These are phyloP conservation scores for Yponomeuta evonymella DNA, from an alignment of 2,888 invertebrate species.

Conservation along the genomic window DNA sequence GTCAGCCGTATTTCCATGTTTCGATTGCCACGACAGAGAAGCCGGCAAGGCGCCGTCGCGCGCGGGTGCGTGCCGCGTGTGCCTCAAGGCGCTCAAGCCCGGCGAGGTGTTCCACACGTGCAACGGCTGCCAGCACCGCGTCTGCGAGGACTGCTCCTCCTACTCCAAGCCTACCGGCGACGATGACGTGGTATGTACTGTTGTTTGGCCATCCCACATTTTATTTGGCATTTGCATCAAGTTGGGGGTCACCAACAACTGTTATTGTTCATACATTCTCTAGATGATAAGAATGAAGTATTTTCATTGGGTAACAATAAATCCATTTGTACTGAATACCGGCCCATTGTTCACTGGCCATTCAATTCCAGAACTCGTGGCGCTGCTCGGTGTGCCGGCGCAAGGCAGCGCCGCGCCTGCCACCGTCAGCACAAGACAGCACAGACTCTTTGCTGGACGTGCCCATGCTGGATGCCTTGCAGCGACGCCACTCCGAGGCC, in stretches of 20 bases:
- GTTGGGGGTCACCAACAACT: too few species aligned
- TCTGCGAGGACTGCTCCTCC: constrained; percentile 95
- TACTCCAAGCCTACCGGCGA: constrained; percentile 91
- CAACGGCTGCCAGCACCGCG: constrained; percentile 92
- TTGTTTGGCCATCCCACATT: too few species aligned
- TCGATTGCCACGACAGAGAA: constrained; percentile 54
- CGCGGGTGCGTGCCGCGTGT: constrained; percentile 87
- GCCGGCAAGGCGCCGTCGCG: constrained; percentile 85
- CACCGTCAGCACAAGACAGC: constrained; percentile 85
- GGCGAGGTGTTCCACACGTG: constrained; percentile 92
- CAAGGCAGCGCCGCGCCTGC: constrained; percentile 85
- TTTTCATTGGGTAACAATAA: too few species aligned
- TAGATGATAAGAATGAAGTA: too few species aligned
- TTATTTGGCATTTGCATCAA: too few species aligned
- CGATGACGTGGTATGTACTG: constrained; percentile 83
- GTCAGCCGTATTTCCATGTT: background rate
- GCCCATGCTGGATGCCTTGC: constrained; percentile 85
- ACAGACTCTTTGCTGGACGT: constrained; percentile 90
- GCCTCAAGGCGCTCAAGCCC: constrained; percentile 91
- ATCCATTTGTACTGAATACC: too few species aligned
- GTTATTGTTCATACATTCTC: too few species aligned
- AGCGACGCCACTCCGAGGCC: constrained; percentile 87
- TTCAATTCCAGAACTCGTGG: constrained; percentile 81
- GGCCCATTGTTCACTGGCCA: background rate
- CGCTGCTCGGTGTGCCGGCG: constrained; percentile 92